Evolutionary conservation across 1,140 invertebrate genomes (phyloP), one percentile per base, ranked within the genome.

Genomic region (Trichonephila inaurata): DNA sequence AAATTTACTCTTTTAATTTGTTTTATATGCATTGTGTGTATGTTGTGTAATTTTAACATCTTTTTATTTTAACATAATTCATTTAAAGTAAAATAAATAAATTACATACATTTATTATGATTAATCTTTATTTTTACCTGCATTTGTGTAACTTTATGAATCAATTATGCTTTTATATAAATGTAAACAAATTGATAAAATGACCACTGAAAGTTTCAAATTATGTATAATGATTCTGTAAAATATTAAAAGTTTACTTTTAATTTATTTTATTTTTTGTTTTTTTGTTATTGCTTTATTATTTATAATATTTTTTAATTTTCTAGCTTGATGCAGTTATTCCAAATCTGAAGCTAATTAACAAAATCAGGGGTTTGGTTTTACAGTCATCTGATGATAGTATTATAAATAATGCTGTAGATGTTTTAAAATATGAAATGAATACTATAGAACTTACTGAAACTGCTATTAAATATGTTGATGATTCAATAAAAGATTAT

Each of bases 361-460:
- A 92, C 60, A 87, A 92, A 60, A 87, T 92, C 6, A 51, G 91
- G 62, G 28, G 58, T 28, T 40, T 92, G 33, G 91, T 92, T 4
- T 92, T 83, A 16, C 44, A 72, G 60, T 92, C 91, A 44, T 86
- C 82, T 16, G 83, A 92, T 92, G 91, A 92, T 60, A 92, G 91
- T 40, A 92, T 92, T 72, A 87, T 92, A 66, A 85, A 28, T n/a
- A 40, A 8, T 40, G 91, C 91, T n/a, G 82, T 92, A 6, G 61
- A 60, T 16, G 33, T 92, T 21, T 21, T 92, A 33, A 66, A 77
- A 44, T 58, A 62, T 51, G 91, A 92, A 77, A 69, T 72, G 6
- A 87, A 44, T 28, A 69, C 77, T 72, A 14, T 87, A 58, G 62
- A 24, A 44, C 16, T 58, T 16, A 18, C 60, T 28, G 91, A 92